Percentiles rank a stretch among this genome's conserved stretches.
These are phyloP conservation scores for Peromyscus leucopus DNA, from an alignment of 2,113 vertebrate genomes.

Conservation along the genomic window DNA sequence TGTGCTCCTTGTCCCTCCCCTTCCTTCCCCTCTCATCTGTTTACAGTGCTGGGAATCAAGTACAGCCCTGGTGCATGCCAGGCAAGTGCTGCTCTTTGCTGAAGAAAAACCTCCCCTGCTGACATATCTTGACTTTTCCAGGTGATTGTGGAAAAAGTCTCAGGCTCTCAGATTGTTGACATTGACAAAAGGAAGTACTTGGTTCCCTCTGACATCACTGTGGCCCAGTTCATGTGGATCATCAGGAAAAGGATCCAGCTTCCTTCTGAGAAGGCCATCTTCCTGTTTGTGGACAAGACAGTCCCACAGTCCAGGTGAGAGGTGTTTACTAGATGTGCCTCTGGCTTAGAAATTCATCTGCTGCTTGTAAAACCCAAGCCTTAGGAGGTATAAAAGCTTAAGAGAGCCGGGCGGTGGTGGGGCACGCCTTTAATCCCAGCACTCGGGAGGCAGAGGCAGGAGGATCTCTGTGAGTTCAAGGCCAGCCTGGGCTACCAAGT, in stretches of 20 bases:
- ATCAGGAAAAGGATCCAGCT: constrained; percentile 99
- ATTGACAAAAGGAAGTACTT: constrained; percentile 99
- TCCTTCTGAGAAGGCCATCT: constrained; percentile 99
- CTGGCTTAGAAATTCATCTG: background rate
- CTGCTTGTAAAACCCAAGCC: background rate
- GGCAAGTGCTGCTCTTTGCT: background rate
- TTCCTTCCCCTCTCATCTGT: background rate
- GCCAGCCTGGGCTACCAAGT: no score
- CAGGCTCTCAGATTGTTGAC: constrained; percentile 98
- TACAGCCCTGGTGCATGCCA: background rate
- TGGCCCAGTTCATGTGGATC: constrained; percentile 99
- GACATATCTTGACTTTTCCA: constrained; percentile 80
- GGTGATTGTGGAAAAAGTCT: constrained; percentile 99
- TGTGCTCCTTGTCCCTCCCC: no score
- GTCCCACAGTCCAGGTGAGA: constrained; percentile 99
- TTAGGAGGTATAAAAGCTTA: background rate
- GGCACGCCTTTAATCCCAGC: no score
- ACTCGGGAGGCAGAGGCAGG: no score
- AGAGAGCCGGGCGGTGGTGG: no score
- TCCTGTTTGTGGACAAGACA: constrained; percentile 99
- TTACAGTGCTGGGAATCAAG: background rate
- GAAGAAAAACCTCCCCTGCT: background rate
- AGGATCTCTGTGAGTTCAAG: no score
- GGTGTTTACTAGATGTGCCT: constrained; percentile 14
- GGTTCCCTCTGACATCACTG: constrained; percentile 98